Conservation (phyloP, 2,113 vertebrate species). For the Tretioscincus oriximinensis region DNA sequence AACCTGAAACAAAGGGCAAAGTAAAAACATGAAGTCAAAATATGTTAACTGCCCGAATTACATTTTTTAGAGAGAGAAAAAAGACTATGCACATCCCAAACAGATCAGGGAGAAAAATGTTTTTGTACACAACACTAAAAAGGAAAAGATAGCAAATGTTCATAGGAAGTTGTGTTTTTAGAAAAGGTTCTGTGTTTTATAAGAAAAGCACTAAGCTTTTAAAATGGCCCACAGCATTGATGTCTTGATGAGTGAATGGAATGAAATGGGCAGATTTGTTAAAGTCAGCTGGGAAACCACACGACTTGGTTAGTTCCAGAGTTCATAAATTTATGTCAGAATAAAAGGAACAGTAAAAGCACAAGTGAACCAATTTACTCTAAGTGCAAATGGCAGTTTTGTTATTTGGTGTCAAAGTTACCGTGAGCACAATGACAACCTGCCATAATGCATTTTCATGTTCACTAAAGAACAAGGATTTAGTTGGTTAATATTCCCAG, state of each 20-base stretch:
- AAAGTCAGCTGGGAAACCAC: slow-evolving; percentile 72
- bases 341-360: slow-evolving; percentile 67
- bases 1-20: not conserved
- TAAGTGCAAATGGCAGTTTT: slow-evolving; percentile 84
- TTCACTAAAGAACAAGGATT: slow-evolving; percentile 78
- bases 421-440: slow-evolving; percentile 79
- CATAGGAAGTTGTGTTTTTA: slow-evolving; percentile 29
- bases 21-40: not conserved
- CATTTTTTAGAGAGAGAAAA: not conserved
- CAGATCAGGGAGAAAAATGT: not conserved
- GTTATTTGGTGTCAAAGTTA: slow-evolving; percentile 83
- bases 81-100: slow-evolving; percentile 22
- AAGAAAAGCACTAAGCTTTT: slow-evolving; percentile 65
- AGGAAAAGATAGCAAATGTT: slow-evolving; percentile 27
- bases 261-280: slow-evolving; percentile 72
- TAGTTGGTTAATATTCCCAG: slow-evolving; percentile 95
- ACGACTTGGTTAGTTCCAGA: slow-evolving; percentile 68
- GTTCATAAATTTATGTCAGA: slow-evolving; percentile 79
- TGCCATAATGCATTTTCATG: slow-evolving; percentile 83
- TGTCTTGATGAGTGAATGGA: slow-evolving; percentile 64
- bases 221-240: slow-evolving; percentile 43
- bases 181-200: slow-evolving; percentile 19
- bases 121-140: not conserved
- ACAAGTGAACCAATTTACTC: slow-evolving; percentile 76
- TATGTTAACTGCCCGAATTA: not conserved